A percentile compares a stretch with the other conserved stretches of the same genome.
These are phyloP conservation scores for Acyrthosiphon pisum DNA, from an alignment of 1,140 invertebrate species.

Conservation along the genomic window DNA sequence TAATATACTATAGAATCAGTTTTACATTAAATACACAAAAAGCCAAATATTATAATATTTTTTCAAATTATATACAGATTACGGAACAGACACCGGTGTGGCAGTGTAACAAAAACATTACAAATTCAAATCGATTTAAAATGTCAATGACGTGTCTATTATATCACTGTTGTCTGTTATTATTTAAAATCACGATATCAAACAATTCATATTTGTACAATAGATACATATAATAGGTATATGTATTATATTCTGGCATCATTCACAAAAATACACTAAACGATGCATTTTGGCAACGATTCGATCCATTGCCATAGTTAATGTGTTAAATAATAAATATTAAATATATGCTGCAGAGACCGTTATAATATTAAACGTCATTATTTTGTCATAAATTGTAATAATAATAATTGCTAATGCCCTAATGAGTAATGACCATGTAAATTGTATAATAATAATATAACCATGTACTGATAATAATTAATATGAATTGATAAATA, in stretches of 20 bases:
- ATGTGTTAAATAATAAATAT: background rate
- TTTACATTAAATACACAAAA: background rate
- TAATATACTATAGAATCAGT: background rate
- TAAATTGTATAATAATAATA: background rate
- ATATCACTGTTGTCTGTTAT: conserved; percentile 20
- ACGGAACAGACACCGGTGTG: background rate
- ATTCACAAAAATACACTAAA: background rate
- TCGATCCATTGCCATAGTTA: background rate
- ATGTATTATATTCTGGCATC: background rate
- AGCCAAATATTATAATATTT: too few relatives aligned
- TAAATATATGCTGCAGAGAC: background rate
- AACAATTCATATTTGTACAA: background rate
- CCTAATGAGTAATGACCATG: background rate
- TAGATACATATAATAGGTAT: background rate
- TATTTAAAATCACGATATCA: background rate
- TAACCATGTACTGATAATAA: background rate
- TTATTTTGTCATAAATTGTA: conserved; percentile 30
- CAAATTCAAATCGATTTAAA: background rate
- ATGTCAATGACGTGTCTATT: background rate
- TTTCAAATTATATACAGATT: background rate
- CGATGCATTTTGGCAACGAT: background rate
- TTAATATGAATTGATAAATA: conserved; percentile 6
- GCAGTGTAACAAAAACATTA: background rate
- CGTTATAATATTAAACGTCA: background rate
- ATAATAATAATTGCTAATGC: background rate